Evolutionary conservation across 2,797 vertebrate genomes (phyloP).

Genomic region (Neoniphon sammara): DNA sequence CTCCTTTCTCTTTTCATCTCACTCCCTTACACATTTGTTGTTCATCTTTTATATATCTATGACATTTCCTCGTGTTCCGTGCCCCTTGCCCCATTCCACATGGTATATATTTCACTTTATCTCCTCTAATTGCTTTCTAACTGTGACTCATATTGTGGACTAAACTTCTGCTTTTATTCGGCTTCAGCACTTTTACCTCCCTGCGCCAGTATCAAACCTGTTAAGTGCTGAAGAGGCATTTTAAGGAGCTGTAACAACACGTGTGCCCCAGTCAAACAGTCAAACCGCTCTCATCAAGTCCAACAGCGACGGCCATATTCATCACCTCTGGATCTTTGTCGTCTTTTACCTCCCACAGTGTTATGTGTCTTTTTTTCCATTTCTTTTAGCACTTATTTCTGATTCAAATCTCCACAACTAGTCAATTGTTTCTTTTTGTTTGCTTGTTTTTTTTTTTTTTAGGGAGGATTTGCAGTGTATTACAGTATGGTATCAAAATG

Average conservation of each 20-base stretch:
- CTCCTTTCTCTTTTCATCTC: conserved; percentile 13
- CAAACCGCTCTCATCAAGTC: conserved; percentile 51
- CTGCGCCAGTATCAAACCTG: conserved; percentile 65
- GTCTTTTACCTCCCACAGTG: conserved; percentile 55
- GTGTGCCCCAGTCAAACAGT: conserved; percentile 56
- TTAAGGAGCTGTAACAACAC: conserved; percentile 67
- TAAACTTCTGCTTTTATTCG: conserved; percentile 71
- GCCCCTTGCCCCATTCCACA: conserved; percentile 37
- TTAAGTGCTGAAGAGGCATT: conserved; percentile 72
- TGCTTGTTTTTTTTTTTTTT: conserved; percentile 27
- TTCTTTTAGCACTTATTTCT: conserved; percentile 28
- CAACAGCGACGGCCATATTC: conserved; percentile 45
- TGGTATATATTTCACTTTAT: conserved; percentile 68
- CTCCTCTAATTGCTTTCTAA: conserved; percentile 68
- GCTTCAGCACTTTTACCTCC: conserved; percentile 72
- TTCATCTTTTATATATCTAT: conserved; percentile 59
- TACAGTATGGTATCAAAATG: conserved; percentile 56
- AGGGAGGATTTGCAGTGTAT: conserved; percentile 56
- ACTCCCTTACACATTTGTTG: conserved; percentile 48
- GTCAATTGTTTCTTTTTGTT: conserved; percentile 19
- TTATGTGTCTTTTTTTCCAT: conserved; percentile 47
- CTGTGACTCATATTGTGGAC: conserved; percentile 67
- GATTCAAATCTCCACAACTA: conserved; percentile 35
- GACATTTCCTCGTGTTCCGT: conserved; percentile 43
- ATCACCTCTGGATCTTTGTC: conserved; percentile 17